Evolutionary conservation across 92 coral and sea anemone species (phyloP).

Genomic region (Micromussa lordhowensis): DNA sequence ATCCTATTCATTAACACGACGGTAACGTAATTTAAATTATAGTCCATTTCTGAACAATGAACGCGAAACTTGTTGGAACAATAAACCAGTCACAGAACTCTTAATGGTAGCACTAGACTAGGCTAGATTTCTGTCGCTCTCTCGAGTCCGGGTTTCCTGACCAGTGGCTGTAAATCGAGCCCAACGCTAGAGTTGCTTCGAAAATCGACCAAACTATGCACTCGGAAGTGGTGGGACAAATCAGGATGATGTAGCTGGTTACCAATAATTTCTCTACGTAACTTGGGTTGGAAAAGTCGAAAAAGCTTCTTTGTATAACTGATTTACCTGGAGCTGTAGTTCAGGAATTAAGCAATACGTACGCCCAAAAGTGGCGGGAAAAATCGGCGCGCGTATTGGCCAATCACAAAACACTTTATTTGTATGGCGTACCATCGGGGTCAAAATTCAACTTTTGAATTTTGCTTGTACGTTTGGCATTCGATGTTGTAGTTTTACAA

Average conservation of each 20-base stretch:
- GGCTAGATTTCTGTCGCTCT: too few relatives aligned
- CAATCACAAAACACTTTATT: neutral
- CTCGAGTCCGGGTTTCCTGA: too few relatives aligned
- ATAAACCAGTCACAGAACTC: too few relatives aligned
- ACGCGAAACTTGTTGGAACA: too few relatives aligned
- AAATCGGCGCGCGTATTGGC: neutral
- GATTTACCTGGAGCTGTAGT: neutral
- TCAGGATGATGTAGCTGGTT: neutral
- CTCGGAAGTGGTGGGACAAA: neutral
- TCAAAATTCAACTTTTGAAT: too few relatives aligned
- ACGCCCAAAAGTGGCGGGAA: neutral
- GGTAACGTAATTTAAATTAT: too few relatives aligned
- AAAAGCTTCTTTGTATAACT: neutral
- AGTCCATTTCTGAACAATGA: too few relatives aligned
- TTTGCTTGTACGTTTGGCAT: too few relatives aligned
- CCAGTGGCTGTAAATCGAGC: neutral
- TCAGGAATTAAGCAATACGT: neutral
- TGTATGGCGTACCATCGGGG: too few relatives aligned
- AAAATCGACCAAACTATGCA: neutral
- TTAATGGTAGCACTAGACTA: too few relatives aligned
- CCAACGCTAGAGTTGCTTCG: neutral
- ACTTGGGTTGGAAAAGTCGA: neutral
- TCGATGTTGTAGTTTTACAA: too few relatives aligned
- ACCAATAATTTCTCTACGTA: neutral
- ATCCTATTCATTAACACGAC: too few relatives aligned